A percentile compares a stretch with the other conserved stretches of the same genome.
phyloP scores from a whole-genome alignment of 2,797 vertebrate genomes.

The Australoheros facetus region DNA sequence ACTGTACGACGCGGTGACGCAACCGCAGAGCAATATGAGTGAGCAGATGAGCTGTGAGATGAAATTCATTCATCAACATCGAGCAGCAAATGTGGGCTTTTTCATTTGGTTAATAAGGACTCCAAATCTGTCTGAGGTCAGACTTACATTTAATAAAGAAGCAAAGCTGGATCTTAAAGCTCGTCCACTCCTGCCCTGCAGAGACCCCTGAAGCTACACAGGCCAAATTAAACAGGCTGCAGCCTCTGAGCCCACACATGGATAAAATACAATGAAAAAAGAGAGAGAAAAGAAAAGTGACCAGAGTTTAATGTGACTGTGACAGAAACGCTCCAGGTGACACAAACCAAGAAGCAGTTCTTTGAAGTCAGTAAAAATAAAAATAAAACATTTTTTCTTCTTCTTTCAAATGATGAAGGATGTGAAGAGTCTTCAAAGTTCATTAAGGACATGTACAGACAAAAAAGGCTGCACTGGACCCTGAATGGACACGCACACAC shows the following conservation, averaged over 20 bases:
- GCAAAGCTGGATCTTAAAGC: too few relatives aligned
- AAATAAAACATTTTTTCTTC: too few relatives aligned
- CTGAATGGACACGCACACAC: too few relatives aligned
- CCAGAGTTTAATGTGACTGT: neutral
- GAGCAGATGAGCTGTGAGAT: constrained; percentile 7
- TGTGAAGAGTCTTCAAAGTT: neutral
- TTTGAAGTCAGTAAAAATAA: neutral
- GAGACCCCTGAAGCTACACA: neutral
- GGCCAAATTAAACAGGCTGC: fast-evolving
- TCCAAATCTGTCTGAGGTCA: neutral
- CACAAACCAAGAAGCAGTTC: neutral
- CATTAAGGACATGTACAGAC: neutral
- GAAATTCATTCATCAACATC: neutral
- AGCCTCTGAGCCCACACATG: neutral
- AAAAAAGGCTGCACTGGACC: too few relatives aligned
- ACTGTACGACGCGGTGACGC: neutral
- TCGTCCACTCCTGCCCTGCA: neutral
- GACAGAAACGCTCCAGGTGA: fast-evolving
- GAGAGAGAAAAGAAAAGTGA: neutral
- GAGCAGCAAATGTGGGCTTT: neutral
- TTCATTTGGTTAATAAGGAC: neutral
- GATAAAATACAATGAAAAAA: neutral
- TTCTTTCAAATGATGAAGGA: neutral
- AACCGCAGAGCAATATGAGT: neutral
- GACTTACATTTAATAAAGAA: neutral